Evolutionary conservation across 2,888 invertebrate species (phyloP).

Genomic region (Hipparchia semele): DNA sequence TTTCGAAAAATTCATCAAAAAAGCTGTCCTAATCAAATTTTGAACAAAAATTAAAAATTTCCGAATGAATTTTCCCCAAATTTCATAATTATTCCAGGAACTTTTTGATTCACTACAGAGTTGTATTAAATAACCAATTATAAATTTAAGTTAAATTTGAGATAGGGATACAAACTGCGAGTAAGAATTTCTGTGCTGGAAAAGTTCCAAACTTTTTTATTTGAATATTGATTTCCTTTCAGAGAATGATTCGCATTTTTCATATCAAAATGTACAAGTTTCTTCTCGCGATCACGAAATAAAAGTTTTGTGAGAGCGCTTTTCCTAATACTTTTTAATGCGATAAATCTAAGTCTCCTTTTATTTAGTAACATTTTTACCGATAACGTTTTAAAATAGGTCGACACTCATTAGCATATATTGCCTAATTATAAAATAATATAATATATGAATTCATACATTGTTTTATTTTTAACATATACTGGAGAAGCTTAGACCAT

Average conservation of each 20-base stretch:
- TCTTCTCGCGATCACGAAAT: constrained; percentile 70
- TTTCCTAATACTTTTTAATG: constrained; percentile 67
- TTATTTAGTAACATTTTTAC: constrained; percentile 42
- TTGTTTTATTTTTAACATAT: too few relatives aligned
- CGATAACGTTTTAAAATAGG: neutral
- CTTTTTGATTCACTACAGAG: too few relatives aligned
- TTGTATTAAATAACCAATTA: neutral
- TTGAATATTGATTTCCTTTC: constrained; percentile 75
- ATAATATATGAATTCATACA: too few relatives aligned
- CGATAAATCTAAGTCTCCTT: constrained; percentile 64
- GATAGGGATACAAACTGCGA: constrained; percentile 46
- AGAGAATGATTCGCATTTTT: constrained; percentile 73
- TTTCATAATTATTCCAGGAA: too few relatives aligned
- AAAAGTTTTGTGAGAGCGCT: constrained; percentile 68
- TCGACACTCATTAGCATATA: too few relatives aligned
- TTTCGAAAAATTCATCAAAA: too few relatives aligned
- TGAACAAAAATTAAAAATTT: too few relatives aligned
- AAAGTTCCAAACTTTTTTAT: constrained; percentile 62
- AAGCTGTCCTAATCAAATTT: too few relatives aligned
- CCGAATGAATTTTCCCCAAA: too few relatives aligned
- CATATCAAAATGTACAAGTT: constrained; percentile 78
- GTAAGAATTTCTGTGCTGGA: constrained; percentile 52
- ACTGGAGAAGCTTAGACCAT: too few relatives aligned
- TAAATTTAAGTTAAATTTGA: constrained; percentile 12
- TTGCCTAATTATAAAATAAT: too few relatives aligned